Base-by-base conservation (phyloP, 2,113 vertebrate genomes). In the Chaetorhynchus papuensis region DNA sequence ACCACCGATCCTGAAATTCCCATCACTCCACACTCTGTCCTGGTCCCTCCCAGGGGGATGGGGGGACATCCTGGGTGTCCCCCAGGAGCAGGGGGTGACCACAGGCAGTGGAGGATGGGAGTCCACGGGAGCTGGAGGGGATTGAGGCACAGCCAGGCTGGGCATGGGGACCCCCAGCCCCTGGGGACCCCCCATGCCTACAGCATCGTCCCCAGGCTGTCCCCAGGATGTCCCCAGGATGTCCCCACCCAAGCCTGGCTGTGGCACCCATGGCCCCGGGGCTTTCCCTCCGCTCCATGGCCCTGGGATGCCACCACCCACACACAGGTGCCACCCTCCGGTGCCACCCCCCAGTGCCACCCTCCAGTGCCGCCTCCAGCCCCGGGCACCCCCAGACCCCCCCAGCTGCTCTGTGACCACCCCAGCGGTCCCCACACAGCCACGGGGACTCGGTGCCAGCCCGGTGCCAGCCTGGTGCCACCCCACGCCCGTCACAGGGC, bases 381-480 rank as follows among this genome's bases (percentile, higher is more conserved):
- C 66, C 60, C 10, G n/a, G 9, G 28, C 24, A 10, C 52, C 70
- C 44, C 15, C 44, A 26, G 37, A 7, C 2, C 23, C 33, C 33
- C 11, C 23, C n/a, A 12, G 23, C 26, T 11, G 71, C 33, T 9
- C 44, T 15, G 66, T 5, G 21, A 7, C 21, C 44, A 4, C 37
- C 57, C 33, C 69, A 19, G 27, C 0, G 0, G 24, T 33, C 18
- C 47, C 53, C 52, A 6, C 47, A 8, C 0, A 0, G 5, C 24
- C 6, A 0, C 0, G 1, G 59, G 63, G 74, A 28, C 74, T 4
- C 6, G 0, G 27, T 52, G 68, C 41, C 89, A 77, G 33, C 39
- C 39, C 39, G 39, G 39, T 39, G n/a, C n/a, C n/a, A n/a, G n/a
- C 26, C 50, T 41, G 4, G 45, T 22, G 69, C n/a, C 91, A 37